Evolutionary conservation across 2,888 invertebrate species (phyloP), one percentile per base, ranked within the genome.

Genomic region (Trileptium ribeirensis): DNA sequence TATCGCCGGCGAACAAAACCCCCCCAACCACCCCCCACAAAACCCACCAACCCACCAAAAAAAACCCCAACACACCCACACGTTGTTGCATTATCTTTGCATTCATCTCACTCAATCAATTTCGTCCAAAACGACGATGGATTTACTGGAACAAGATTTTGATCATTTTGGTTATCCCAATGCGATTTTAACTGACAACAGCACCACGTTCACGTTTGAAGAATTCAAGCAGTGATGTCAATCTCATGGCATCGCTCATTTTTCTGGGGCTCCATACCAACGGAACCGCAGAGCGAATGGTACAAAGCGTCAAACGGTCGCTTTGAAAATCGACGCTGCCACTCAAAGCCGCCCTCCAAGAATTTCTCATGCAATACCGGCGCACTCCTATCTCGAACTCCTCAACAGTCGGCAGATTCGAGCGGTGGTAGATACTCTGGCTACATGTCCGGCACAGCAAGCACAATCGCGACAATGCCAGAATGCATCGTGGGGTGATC

Each of bases 171-270:
- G 85, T 36, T 51, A 85, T 3, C 85, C 84, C 29, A 81, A 84
- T 8, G 81, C 79, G 19, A 29, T 86, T 19, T 83, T 85, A 8
- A 79, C 80, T 0, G 85, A 86, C 67, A 86, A 85, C 83, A 83
- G 81, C 29, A 67, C 84, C 15, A 74, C 78, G 38, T 86, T 86
- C 80, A 1, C 8, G 8, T 75, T 40, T 3, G 40, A 67, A 3
- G 67, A 78, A 64, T 40, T 78, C 29, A 19, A 24, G 15, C 2
- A 24, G 15, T 37, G 37, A 36, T 75, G 34, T 39, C 36, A 38
- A n/a, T 24, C 24, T 8, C 38, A 36, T 15, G 77, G 77, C 24
- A 75, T 75, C 36, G 34, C n/a, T 19, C 77, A 75, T n/a, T 3
- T 51, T 24, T 37, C 24, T 85, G 84, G 77, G 78, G 82, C 84